Evolutionary conservation across 2,888 invertebrate species (phyloP).

Genomic region (Dioctria rufipes): DNA sequence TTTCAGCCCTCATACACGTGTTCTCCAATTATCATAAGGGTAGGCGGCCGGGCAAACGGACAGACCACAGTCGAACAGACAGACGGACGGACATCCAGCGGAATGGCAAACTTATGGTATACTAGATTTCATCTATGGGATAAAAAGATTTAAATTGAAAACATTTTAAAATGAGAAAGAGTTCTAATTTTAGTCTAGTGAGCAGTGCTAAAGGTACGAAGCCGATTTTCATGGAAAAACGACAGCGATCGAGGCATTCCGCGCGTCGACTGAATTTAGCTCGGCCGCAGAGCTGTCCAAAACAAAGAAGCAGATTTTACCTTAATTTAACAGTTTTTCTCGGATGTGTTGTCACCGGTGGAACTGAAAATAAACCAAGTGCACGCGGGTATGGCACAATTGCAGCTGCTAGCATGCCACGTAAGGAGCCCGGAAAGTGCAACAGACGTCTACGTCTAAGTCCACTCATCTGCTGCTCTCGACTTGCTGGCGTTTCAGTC

Average conservation of each 20-base stretch:
- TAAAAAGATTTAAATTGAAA: too few species aligned
- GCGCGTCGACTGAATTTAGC: constrained; percentile 37
- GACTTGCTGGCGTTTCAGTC: not conserved
- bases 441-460: constrained; percentile 26
- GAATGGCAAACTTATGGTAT: too few species aligned
- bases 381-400: constrained; percentile 22
- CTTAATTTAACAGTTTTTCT: constrained; percentile 36
- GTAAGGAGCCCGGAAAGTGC: constrained; percentile 13
- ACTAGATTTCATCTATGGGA: too few species aligned
- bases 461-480: constrained; percentile 23
- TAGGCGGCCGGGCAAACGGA: too few species aligned
- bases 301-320: constrained; percentile 33
- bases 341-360: constrained; percentile 36
- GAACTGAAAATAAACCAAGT: constrained; percentile 28
- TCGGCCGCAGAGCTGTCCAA: not conserved
- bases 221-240: not conserved
- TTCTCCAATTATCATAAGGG: too few species aligned
- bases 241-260: not conserved
- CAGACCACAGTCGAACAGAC: too few species aligned
- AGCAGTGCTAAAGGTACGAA: too few species aligned
- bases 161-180: too few species aligned
- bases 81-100: too few species aligned
- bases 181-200: too few species aligned
- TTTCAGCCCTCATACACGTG: too few species aligned
- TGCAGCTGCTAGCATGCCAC: constrained; percentile 39